Evolutionary conservation across 2,113 vertebrate genomes (phyloP).

Genomic region (Sceloporus undulatus): DNA sequence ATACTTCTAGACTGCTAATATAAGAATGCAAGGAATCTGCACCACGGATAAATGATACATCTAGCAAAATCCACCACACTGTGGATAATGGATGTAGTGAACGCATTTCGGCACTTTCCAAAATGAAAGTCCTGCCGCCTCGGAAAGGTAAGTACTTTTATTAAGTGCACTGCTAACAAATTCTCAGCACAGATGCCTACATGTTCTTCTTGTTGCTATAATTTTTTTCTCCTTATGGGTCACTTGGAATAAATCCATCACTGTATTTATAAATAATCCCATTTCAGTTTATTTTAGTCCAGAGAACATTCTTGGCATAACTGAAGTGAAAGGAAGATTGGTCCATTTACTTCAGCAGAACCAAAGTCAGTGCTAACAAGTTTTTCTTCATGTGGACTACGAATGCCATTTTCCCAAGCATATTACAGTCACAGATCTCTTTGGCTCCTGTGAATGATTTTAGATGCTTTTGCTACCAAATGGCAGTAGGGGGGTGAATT

Average conservation of each 20-base stretch:
- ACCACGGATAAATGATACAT: constrained; percentile 71
- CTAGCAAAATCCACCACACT: constrained; percentile 54
- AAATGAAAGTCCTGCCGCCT: constrained; percentile 72
- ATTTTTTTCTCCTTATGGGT: constrained; percentile 42
- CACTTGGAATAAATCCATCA: constrained; percentile 13
- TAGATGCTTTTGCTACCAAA: constrained; percentile 12
- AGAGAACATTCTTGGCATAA: constrained; percentile 23
- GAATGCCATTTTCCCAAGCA: constrained; percentile 24
- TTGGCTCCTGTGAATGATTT: constrained; percentile 16
- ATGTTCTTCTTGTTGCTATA: constrained; percentile 48
- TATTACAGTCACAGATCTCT: constrained; percentile 17
- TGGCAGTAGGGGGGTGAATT: constrained; percentile 4
- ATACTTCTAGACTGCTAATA: constrained; percentile 76
- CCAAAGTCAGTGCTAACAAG: background rate
- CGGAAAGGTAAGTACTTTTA: constrained; percentile 73
- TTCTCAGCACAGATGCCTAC: constrained; percentile 41
- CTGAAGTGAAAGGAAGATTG: constrained; percentile 5
- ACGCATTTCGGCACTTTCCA: constrained; percentile 70
- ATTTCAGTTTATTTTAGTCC: constrained; percentile 28
- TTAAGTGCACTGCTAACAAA: constrained; percentile 59
- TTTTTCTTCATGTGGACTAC: constrained; percentile 32
- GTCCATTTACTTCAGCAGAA: background rate
- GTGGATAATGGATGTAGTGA: constrained; percentile 67
- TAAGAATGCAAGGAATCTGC: constrained; percentile 73
- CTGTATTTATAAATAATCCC: constrained; percentile 18